A percentile compares a stretch with the other conserved stretches of the same genome.
Evolutionary conservation across 1,140 invertebrate genomes (phyloP).

Genomic region (Drosophila obscura): DNA sequence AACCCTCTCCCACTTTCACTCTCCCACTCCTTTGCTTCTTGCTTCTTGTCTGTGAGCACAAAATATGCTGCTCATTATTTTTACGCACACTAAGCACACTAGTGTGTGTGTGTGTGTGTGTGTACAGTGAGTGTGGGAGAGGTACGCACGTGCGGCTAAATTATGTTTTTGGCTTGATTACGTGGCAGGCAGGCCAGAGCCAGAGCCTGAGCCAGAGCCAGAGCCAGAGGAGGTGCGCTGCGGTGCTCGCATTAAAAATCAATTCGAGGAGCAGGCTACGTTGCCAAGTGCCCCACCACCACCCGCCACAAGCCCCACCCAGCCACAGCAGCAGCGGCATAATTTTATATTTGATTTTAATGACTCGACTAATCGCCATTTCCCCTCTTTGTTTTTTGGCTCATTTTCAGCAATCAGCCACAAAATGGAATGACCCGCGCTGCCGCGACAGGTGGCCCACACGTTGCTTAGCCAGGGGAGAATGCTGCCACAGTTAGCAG

Average conservation of each 20-base stretch:
- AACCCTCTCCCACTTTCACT: not conserved
- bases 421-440: slow-evolving; percentile 66
- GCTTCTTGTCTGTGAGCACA: slow-evolving; percentile 55
- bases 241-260: slow-evolving; percentile 71
- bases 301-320: not conserved
- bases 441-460: slow-evolving; percentile 33
- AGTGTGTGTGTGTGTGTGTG: not conserved
- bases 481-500: slow-evolving; percentile 67
- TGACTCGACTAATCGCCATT: not conserved
- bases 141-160: slow-evolving; percentile 64
- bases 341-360: slow-evolving; percentile 8
- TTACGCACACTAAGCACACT: too few relatives aligned
- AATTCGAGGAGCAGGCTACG: slow-evolving; percentile 36
- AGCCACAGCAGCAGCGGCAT: not conserved
- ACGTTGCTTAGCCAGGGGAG: slow-evolving; percentile 40
- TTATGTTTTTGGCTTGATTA: slow-evolving; percentile 78
- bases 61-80: slow-evolving; percentile 80
- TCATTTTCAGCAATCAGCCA: slow-evolving; percentile 21
- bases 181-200: slow-evolving; percentile 11
- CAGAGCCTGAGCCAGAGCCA: too few relatives aligned
- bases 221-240: not conserved
- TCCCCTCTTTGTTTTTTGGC: too few relatives aligned
- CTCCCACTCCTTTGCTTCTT: not conserved
- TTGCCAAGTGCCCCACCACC: slow-evolving; percentile 9
- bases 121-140: slow-evolving; percentile 7